Conservation (phyloP, 2,113 vertebrate genomes). For the Accipiter cooperii region DNA sequence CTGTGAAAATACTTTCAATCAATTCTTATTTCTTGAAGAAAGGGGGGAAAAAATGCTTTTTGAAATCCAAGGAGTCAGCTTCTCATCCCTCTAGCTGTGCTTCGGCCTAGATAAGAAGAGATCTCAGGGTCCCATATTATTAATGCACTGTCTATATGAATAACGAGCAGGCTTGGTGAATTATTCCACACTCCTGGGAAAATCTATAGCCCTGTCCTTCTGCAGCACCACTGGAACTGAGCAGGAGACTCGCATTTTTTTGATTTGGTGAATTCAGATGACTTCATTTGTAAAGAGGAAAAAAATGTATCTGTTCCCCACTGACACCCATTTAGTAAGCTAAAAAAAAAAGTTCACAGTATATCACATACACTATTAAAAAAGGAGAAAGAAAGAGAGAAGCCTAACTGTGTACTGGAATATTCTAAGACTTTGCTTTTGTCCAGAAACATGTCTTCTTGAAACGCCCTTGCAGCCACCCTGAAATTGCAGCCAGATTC, state of each 20-base stretch:
- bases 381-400: not conserved
- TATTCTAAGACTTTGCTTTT: not conserved
- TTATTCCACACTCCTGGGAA: constrained; percentile 80
- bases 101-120: constrained; percentile 79
- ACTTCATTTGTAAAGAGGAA: constrained; percentile 60
- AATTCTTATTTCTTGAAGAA: constrained; percentile 68
- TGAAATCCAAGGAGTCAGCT: constrained; percentile 78
- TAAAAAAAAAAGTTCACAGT: not conserved
- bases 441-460: not conserved
- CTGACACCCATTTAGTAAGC: not conserved
- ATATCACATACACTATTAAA: not conserved
- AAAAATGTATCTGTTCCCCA: not conserved
- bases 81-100: constrained; percentile 69
- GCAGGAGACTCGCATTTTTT: constrained; percentile 48
- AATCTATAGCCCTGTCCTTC: constrained; percentile 73
- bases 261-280: constrained; percentile 50
- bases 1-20: constrained; percentile 63
- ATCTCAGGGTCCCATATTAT: constrained; percentile 79
- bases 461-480: not conserved
- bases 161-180: constrained; percentile 76
- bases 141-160: constrained; percentile 88
- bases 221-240: constrained; percentile 47
- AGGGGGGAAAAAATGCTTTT: constrained; percentile 56
- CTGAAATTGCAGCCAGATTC: not conserved
- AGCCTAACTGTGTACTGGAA: not conserved